A percentile compares a stretch with the other conserved stretches of the same genome.
Evolutionary conservation across 2,888 invertebrate species (phyloP).

Genomic region (Hemaris fuciformis): DNA sequence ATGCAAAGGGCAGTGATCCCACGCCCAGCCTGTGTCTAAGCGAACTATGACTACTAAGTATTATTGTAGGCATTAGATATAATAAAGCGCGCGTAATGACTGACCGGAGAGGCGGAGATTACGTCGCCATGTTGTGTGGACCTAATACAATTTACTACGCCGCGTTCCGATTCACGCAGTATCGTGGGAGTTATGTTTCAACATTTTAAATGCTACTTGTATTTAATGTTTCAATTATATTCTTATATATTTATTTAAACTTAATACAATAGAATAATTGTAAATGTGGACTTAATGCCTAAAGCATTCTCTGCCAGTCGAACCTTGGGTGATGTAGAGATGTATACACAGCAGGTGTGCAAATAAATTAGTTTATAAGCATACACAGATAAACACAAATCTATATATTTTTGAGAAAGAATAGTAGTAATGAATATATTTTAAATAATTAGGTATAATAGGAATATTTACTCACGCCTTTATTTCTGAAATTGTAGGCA

Average conservation of each 20-base stretch:
- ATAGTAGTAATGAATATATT: too few relatives aligned
- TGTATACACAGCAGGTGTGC: too few relatives aligned
- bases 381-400: too few relatives aligned
- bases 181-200: not conserved
- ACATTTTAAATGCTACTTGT: not conserved
- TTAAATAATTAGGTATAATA: too few relatives aligned
- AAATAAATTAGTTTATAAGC: too few relatives aligned
- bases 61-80: conserved; percentile 6
- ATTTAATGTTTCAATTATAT: not conserved
- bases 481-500: too few relatives aligned
- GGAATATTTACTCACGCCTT: too few relatives aligned
- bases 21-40: not conserved
- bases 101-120: conserved; percentile 31
- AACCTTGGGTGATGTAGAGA: too few relatives aligned
- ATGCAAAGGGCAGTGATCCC: not conserved
- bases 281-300: too few relatives aligned
- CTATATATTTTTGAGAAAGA: too few relatives aligned
- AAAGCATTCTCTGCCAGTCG: too few relatives aligned
- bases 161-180: conserved; percentile 12
- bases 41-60: not conserved
- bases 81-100: conserved; percentile 21
- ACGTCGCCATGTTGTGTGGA: conserved; percentile 21
- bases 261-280: too few relatives aligned
- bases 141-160: conserved; percentile 12
- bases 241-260: not conserved